Conservation (phyloP, 2,888 invertebrate species). For the Tiliacea aurago region DNA sequence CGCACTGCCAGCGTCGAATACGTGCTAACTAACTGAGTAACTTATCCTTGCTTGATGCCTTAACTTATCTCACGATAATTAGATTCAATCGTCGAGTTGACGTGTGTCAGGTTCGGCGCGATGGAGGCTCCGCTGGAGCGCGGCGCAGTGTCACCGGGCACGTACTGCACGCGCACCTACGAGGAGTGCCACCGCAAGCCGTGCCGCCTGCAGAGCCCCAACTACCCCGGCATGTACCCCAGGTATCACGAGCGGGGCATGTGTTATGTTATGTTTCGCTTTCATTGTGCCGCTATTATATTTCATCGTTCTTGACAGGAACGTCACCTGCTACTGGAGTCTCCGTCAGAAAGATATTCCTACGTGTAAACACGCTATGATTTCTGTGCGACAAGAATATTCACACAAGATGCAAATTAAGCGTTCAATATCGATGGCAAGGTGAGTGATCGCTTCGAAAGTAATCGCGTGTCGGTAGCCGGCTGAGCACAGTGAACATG, state of each 20-base stretch:
- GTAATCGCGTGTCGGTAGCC: neutral
- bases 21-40: too few relatives aligned
- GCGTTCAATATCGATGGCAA: slow-evolving; percentile 92
- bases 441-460: slow-evolving; percentile 74
- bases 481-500: neutral
- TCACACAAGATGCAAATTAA: slow-evolving; percentile 94
- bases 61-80: too few relatives aligned
- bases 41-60: too few relatives aligned
- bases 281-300: neutral
- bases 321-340: slow-evolving; percentile 97
- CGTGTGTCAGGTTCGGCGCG: slow-evolving; percentile 92
- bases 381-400: slow-evolving; percentile 95
- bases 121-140: slow-evolving; percentile 94
- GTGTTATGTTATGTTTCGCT: too few relatives aligned
- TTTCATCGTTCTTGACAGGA: slow-evolving; percentile 84
- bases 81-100: too few relatives aligned
- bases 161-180: slow-evolving; percentile 95
- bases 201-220: slow-evolving; percentile 96
- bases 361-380: slow-evolving; percentile 97
- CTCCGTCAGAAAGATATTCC: slow-evolving; percentile 96
- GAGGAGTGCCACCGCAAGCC: slow-evolving; percentile 96
- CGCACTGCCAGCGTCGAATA: too few relatives aligned
- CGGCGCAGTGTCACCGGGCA: slow-evolving; percentile 95
- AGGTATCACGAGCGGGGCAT: slow-evolving; percentile 68
- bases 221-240: slow-evolving; percentile 97